These are phyloP conservation scores for Lepidurus apus DNA, from an alignment of 1,140 invertebrate genomes.

Conservation along the genomic window DNA sequence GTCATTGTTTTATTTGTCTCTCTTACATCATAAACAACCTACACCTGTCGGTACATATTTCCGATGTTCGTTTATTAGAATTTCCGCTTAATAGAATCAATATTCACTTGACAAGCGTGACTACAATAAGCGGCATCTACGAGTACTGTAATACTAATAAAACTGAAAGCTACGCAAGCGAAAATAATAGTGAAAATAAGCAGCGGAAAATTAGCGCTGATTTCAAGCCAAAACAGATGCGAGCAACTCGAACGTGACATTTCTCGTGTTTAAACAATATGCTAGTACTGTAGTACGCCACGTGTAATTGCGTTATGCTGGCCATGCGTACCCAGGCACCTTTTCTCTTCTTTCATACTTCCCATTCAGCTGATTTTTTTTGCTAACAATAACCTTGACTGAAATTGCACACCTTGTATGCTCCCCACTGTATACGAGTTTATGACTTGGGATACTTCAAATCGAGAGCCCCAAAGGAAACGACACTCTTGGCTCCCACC, in stretches of 20 bases:
- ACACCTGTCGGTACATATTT: no score
- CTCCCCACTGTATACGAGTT: background rate
- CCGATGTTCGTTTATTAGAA: no score
- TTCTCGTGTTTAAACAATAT: background rate
- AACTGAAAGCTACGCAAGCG: no score
- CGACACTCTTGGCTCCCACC: no score
- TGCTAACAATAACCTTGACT: background rate
- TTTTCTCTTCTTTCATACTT: conserved; percentile 3
- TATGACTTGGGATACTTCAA: background rate
- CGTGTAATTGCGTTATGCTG: conserved; percentile 14
- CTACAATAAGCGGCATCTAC: no score
- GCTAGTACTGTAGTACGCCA: conserved; percentile 6
- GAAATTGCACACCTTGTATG: background rate
- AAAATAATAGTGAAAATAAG: no score
- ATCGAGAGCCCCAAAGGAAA: no score
- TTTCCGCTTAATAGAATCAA: no score
- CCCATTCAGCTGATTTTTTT: conserved; percentile 19
- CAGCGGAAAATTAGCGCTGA: background rate
- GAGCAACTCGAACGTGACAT: background rate
- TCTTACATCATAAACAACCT: no score
- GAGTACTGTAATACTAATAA: no score
- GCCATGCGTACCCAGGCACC: conserved; percentile 7
- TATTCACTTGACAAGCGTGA: no score
- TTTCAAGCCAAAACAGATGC: background rate
- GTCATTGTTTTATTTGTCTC: no score